These are phyloP conservation scores for Psittacula derbiana DNA, from an alignment of 2,797 vertebrate genomes.

Conservation along the genomic window DNA sequence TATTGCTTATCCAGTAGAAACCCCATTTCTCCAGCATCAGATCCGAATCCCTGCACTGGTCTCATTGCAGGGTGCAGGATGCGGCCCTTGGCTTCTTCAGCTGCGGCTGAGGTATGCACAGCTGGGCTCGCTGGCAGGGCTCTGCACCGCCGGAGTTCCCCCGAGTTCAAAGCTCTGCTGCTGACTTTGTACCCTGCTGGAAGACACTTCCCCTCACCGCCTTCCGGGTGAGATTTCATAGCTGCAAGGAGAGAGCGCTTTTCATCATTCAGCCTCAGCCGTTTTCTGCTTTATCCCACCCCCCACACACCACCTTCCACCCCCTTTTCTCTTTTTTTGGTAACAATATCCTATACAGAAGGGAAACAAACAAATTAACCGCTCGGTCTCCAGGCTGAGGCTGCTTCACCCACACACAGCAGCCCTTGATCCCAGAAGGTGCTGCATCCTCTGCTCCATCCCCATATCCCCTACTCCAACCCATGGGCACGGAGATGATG, in stretches of 20 bases:
- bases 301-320: not conserved
- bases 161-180: slow-evolving; percentile 59
- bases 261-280: slow-evolving; percentile 37
- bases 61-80: not conserved
- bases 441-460: not conserved
- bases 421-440: not conserved
- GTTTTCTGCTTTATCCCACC: not conserved
- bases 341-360: slow-evolving; percentile 36
- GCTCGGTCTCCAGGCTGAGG: not conserved
- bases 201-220: slow-evolving; percentile 40
- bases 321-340: slow-evolving; percentile 15
- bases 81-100: not conserved
- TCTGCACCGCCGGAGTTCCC: slow-evolving; percentile 20
- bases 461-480: not conserved
- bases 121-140: slow-evolving; percentile 52
- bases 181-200: slow-evolving; percentile 60
- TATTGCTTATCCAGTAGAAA: rapidly evolving
- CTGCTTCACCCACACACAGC: not conserved
- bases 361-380: slow-evolving; percentile 38
- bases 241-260: slow-evolving; percentile 53
- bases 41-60: rapidly evolving
- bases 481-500: rapidly evolving
- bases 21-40: not conserved
- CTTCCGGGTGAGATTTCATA: slow-evolving; percentile 58
- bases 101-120: slow-evolving; percentile 54